phyloP scores from a whole-genome alignment of 2,888 invertebrate genomes.

The Noctua fimbriata region DNA sequence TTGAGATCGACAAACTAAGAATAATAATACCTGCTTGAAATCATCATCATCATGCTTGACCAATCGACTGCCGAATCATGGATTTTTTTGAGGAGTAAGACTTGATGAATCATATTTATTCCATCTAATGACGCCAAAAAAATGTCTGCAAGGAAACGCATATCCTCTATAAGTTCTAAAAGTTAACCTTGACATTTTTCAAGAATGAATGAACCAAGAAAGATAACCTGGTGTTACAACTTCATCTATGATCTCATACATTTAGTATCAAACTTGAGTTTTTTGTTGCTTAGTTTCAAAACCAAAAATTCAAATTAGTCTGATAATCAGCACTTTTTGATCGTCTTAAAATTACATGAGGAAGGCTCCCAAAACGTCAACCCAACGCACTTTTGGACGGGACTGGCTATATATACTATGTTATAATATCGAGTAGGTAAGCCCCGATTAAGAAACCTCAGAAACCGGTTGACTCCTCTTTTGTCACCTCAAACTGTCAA shows the following conservation, averaged over 20 bases:
- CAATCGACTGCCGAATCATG: not conserved
- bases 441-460: not conserved
- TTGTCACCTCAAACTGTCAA: not conserved
- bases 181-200: constrained; percentile 33
- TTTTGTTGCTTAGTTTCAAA: not conserved
- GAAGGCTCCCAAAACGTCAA: not conserved
- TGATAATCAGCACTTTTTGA: not conserved
- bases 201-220: not conserved
- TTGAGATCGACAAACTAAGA: not conserved
- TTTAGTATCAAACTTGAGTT: not conserved
- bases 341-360: not conserved
- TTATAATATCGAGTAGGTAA: not conserved
- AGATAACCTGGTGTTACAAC: too few species aligned
- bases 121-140: not conserved
- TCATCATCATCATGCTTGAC: not conserved
- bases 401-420: too few species aligned
- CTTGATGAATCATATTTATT: not conserved
- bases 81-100: not conserved
- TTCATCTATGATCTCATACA: not conserved
- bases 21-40: not conserved
- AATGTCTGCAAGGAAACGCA: not conserved
- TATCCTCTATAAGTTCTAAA: not conserved
- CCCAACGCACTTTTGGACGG: too few species aligned
- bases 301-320: not conserved
- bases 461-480: not conserved